Evolutionary conservation across 2,888 invertebrate genomes (phyloP), one percentile per base, ranked within the genome.

Genomic region (Dascillus cervinus): DNA sequence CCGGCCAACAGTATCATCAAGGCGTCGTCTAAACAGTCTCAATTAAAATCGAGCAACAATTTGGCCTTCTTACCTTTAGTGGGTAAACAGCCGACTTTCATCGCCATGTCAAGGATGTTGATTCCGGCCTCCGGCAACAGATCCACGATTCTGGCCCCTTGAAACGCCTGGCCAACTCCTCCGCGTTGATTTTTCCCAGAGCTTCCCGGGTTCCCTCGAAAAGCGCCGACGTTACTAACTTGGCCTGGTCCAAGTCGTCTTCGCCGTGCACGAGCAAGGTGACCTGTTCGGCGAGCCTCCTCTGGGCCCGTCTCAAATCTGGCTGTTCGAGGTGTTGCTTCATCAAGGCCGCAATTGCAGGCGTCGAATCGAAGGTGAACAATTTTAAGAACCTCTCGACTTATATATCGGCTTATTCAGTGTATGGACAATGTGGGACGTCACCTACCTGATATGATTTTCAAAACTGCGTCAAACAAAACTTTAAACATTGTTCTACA

Each of bases 1-100:
- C 97, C 96, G 9, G 85, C 87, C 39, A 73, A 64, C 28, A 97
- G 95, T 26, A 92, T 86, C 50, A 89, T 70, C 32, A 79, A 69
- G 0, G 94, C 95, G 65, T 94, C 91, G 48, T 60, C 88, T 87
- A n/a, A n/a, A n/a, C n/a, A n/a, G n/a, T n/a, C n/a, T n/a, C n/a
- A n/a, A n/a, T n/a, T n/a, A n/a, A n/a, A n/a, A n/a, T n/a, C n/a
- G n/a, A n/a, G n/a, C n/a, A n/a, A n/a, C n/a, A n/a, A n/a, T n/a
- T n/a, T n/a, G 8, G 2, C 9, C 26, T 17, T 51, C 60, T 68
- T 66, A 84, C 83, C 68, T 56, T 78, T 75, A 20, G 74, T 80
- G 22, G 74, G 66, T 59, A 95, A 95, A 60, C 91, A 91, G 26
- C 82, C 79, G 2, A 84, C 85, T 57, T 77, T 79, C 72, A 90